phyloP scores from a whole-genome alignment of 2,797 vertebrate genomes.

The Neomorphus geoffroyi region DNA sequence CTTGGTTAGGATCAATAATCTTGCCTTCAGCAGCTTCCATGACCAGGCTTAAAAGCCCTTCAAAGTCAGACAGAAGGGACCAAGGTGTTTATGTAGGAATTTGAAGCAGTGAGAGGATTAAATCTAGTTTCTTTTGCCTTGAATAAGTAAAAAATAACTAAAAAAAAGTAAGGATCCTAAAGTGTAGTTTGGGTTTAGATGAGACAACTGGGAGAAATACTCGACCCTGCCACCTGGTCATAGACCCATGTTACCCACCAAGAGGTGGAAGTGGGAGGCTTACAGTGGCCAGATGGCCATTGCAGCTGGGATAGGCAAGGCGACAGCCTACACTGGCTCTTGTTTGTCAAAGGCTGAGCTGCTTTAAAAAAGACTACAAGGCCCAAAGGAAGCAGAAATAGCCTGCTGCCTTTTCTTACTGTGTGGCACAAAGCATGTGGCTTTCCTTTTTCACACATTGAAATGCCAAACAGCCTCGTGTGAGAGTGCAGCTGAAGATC shows the following conservation, averaged over 20 bases:
- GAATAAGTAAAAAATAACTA: not conserved
- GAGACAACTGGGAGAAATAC: not conserved
- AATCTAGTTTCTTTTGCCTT: not conserved
- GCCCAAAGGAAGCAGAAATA: not conserved
- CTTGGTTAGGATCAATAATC: not conserved
- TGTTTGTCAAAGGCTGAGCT: not conserved
- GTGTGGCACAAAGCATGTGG: not conserved
- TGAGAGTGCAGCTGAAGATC: not conserved
- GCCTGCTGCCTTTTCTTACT: not conserved
- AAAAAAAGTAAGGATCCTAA: not conserved
- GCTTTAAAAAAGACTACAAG: fast-evolving
- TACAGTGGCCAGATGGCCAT: not conserved
- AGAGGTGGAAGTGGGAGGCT: not conserved
- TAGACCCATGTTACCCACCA: not conserved
- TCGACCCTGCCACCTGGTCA: not conserved
- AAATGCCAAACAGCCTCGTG: not conserved
- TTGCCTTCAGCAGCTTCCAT: fast-evolving
- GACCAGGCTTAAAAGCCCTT: not conserved
- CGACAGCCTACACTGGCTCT: not conserved
- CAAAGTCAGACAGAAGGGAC: not conserved
- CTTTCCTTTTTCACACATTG: not conserved
- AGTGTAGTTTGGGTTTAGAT: not conserved
- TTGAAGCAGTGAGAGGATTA: not conserved
- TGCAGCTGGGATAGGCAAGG: not conserved
- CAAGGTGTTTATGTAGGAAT: not conserved